Conservation (phyloP, 2,797 vertebrate species). For the Acrossocheilus wenchowensis region DNA sequence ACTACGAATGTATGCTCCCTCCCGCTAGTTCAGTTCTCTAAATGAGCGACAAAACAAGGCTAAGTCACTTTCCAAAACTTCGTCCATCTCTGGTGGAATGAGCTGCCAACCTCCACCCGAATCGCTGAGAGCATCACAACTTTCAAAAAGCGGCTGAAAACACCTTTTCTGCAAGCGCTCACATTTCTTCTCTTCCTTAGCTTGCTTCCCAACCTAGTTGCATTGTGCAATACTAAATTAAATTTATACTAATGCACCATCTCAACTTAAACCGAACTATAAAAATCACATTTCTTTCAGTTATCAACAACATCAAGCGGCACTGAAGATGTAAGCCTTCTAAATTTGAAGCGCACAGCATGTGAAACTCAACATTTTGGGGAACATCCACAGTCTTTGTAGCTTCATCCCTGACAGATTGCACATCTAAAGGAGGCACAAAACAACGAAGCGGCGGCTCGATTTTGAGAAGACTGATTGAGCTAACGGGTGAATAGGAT, state of each 20-base stretch:
- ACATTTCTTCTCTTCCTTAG: neutral
- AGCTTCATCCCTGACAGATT: constrained; percentile 38
- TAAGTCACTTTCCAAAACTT: neutral
- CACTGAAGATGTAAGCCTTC: neutral
- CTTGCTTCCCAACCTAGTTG: neutral
- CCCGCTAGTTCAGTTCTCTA: neutral
- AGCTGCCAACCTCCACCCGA: neutral
- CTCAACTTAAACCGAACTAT: neutral
- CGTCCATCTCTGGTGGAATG: neutral
- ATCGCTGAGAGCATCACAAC: neutral
- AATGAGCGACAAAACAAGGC: neutral
- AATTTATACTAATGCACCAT: neutral
- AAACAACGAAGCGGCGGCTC: constrained; percentile 43
- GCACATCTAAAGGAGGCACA: constrained; percentile 31
- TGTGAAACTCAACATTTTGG: neutral
- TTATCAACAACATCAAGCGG: neutral
- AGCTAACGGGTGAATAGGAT: constrained; percentile 45
- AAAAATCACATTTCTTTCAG: neutral
- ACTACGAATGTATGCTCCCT: neutral
- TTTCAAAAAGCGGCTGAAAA: neutral
- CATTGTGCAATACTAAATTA: neutral
- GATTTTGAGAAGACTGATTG: constrained; percentile 52
- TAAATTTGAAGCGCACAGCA: neutral
- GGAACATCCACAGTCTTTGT: constrained; percentile 8
- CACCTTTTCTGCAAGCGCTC: neutral